Conservation (phyloP, 2,113 vertebrate genomes). For the Prietella phreatophila region DNA sequence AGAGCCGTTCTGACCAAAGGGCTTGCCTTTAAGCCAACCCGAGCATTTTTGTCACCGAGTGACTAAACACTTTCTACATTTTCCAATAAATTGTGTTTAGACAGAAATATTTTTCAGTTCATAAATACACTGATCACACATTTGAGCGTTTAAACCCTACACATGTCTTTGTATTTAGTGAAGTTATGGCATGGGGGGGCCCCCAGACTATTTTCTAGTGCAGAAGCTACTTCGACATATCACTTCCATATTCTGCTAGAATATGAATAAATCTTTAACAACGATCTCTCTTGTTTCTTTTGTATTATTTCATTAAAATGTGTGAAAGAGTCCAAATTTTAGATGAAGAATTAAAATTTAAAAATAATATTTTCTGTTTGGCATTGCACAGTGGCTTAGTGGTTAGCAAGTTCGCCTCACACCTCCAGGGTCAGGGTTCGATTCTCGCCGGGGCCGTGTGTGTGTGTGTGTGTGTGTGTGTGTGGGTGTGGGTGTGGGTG, state of each 20-base stretch:
- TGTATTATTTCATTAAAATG: not conserved
- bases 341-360: slow-evolving; percentile 13
- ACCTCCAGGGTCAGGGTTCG: too few relatives aligned
- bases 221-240: not conserved
- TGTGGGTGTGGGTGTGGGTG: too few relatives aligned
- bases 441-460: too few relatives aligned
- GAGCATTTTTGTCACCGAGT: slow-evolving; percentile 11
- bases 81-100: not conserved
- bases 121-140: not conserved
- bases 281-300: not conserved
- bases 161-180: not conserved
- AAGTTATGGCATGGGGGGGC: not conserved
- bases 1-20: not conserved
- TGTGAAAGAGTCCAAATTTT: not conserved
- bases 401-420: too few relatives aligned
- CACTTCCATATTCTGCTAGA: not conserved
- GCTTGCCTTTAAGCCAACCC: not conserved
- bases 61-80: not conserved
- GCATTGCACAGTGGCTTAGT: too few relatives aligned
- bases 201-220: not conserved
- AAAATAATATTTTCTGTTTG: not conserved
- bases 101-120: not conserved
- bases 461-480: too few relatives aligned
- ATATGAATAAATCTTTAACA: slow-evolving; percentile 5
- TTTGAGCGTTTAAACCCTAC: not conserved